phyloP scores from a whole-genome alignment of 1,140 invertebrate genomes.

The Ruditapes philippinarum region DNA sequence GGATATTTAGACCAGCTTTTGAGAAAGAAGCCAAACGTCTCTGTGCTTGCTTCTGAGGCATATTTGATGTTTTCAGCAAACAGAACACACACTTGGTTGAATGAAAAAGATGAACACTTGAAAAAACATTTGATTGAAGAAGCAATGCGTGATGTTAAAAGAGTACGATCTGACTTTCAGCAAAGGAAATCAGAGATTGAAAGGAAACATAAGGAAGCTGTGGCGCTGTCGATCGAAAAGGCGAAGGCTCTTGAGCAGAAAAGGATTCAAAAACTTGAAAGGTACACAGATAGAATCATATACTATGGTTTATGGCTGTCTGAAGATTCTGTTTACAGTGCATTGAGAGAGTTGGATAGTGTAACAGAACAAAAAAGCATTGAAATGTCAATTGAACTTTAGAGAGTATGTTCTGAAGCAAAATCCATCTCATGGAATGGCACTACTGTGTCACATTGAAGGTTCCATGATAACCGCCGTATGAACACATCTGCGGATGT shows the following conservation, averaged over 20 bases:
- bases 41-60: not conserved
- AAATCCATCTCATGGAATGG: too few species aligned
- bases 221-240: not conserved
- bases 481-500: too few species aligned
- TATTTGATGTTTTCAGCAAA: slow-evolving; percentile 29
- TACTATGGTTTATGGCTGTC: not conserved
- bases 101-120: slow-evolving; percentile 21
- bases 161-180: not conserved
- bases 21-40: slow-evolving; percentile 19
- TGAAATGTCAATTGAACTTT: not conserved
- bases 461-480: too few species aligned
- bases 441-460: too few species aligned
- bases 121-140: slow-evolving; percentile 11
- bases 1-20: slow-evolving; percentile 25
- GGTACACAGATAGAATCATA: not conserved
- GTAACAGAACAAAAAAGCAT: not conserved
- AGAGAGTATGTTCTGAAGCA: too few species aligned
- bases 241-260: not conserved
- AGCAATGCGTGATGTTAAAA: not conserved
- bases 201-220: not conserved
- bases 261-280: not conserved
- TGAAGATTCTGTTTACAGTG: not conserved
- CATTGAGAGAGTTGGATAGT: not conserved
- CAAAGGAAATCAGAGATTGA: slow-evolving; percentile 2
- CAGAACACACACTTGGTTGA: slow-evolving; percentile 35